phyloP scores from a whole-genome alignment of 2,888 invertebrate species.

The Limnephilus auricula region DNA sequence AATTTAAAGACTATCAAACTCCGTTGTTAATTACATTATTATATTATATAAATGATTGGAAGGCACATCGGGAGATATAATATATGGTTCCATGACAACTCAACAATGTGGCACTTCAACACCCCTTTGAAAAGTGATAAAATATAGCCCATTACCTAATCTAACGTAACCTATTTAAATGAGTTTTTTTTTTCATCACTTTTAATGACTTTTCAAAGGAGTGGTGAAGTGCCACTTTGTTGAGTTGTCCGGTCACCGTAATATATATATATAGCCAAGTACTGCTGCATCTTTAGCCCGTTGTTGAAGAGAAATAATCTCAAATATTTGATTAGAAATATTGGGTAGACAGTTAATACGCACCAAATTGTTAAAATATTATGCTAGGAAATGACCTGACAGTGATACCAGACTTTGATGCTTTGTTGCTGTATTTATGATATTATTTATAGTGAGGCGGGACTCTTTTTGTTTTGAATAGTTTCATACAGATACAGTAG shows the following conservation, averaged over 20 bases:
- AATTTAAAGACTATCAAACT: constrained; percentile 26
- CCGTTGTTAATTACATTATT: constrained; percentile 9
- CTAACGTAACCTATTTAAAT: too few relatives aligned
- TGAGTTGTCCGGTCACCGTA: too few relatives aligned
- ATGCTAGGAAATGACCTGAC: not conserved
- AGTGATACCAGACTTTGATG: not conserved
- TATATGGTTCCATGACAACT: too few relatives aligned
- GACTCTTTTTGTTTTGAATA: not conserved
- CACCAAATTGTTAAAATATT: constrained; percentile 27
- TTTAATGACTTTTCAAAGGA: too few relatives aligned
- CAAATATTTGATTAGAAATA: not conserved
- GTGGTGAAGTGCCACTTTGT: too few relatives aligned
- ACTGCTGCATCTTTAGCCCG: not conserved
- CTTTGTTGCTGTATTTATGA: not conserved
- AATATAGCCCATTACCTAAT: too few relatives aligned
- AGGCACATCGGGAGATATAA: not conserved
- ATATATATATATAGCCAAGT: not conserved
- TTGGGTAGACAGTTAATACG: constrained; percentile 7
- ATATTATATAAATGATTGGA: not conserved
- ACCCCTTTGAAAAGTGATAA: too few relatives aligned
- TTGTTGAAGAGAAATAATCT: constrained; percentile 2
- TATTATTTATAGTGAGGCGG: not conserved
- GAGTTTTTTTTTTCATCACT: too few relatives aligned
- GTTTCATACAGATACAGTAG: not conserved
- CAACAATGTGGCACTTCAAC: too few relatives aligned